phyloP scores from a whole-genome alignment of 2,113 vertebrate species.

The Tiliqua scincoides region DNA sequence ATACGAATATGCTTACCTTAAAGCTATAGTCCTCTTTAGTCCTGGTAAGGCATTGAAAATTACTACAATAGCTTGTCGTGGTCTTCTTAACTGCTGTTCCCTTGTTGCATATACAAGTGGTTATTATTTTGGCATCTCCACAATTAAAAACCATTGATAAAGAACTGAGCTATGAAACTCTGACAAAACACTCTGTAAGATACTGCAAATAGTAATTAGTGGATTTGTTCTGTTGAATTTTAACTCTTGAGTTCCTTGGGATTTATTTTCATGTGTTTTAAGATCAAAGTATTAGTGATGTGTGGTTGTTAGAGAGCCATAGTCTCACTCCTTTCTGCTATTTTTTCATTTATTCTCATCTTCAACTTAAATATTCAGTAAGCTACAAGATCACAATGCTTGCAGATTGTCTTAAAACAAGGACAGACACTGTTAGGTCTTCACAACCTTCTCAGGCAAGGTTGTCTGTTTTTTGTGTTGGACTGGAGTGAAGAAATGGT shows the following conservation, averaged over 20 bases:
- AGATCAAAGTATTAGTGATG: conserved; percentile 6
- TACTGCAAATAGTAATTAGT: not conserved
- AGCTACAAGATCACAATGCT: not conserved
- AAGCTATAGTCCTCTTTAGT: conserved; percentile 97
- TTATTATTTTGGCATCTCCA: not conserved
- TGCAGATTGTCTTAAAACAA: not conserved
- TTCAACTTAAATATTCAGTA: conserved; percentile 11
- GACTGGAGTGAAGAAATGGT: conserved; percentile 8
- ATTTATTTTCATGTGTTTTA: not conserved
- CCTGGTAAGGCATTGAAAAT: conserved; percentile 84
- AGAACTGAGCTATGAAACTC: conserved; percentile 23
- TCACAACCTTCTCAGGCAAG: not conserved
- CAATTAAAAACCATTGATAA: not conserved
- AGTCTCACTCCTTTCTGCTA: not conserved
- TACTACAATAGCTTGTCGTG: not conserved
- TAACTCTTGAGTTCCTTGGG: not conserved
- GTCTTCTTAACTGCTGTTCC: conserved; percentile 13
- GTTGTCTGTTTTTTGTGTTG: not conserved
- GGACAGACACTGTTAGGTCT: not conserved
- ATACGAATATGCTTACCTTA: conserved; percentile 98
- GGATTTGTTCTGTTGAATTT: not conserved
- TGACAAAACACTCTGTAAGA: not conserved
- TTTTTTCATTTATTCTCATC: not conserved
- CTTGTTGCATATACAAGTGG: conserved; percentile 15
- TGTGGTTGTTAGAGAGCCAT: not conserved